Evolutionary conservation across 2,888 invertebrate genomes (phyloP).

Genomic region (Eumacrocentrus americanus): DNA sequence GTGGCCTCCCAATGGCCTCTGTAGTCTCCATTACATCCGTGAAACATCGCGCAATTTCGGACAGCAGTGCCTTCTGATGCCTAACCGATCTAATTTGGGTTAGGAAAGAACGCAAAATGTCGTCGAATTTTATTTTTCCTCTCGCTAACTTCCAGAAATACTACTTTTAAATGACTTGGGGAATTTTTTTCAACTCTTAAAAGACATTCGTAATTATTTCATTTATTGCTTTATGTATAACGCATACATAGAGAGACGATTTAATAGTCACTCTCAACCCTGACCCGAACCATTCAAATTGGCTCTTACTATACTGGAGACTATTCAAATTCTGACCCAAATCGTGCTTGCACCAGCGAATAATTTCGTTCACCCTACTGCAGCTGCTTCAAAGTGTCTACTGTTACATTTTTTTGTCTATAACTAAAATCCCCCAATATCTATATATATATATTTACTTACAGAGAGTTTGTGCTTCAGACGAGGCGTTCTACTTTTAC

Average conservation of each 20-base stretch:
- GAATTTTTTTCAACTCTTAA: neutral
- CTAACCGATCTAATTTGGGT: conserved; percentile 39
- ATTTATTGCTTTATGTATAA: neutral
- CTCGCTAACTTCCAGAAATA: neutral
- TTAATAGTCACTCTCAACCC: conserved; percentile 23
- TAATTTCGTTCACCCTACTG: conserved; percentile 22
- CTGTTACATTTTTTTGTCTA: neutral
- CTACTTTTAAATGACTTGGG: neutral
- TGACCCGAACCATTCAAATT: conserved; percentile 27
- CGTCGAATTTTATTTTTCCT: neutral
- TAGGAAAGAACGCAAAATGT: conserved; percentile 10
- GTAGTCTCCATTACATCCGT: conserved; percentile 37
- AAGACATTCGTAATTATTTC: neutral
- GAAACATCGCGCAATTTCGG: conserved; percentile 38
- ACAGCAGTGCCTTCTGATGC: conserved; percentile 23
- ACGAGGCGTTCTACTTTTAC: conserved; percentile 51
- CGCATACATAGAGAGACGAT: conserved; percentile 19
- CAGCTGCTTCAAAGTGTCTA: conserved; percentile 20
- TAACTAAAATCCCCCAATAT: neutral
- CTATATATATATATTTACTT: conserved; percentile 25
- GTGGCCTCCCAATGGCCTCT: conserved; percentile 29
- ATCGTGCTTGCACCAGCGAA: conserved; percentile 20
- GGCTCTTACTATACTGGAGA: conserved; percentile 10
- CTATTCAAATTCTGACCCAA: conserved; percentile 40
- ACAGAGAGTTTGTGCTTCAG: conserved; percentile 55